Evolutionary conservation across 1,140 invertebrate genomes (phyloP).

Genomic region (Drosophila elegans): DNA sequence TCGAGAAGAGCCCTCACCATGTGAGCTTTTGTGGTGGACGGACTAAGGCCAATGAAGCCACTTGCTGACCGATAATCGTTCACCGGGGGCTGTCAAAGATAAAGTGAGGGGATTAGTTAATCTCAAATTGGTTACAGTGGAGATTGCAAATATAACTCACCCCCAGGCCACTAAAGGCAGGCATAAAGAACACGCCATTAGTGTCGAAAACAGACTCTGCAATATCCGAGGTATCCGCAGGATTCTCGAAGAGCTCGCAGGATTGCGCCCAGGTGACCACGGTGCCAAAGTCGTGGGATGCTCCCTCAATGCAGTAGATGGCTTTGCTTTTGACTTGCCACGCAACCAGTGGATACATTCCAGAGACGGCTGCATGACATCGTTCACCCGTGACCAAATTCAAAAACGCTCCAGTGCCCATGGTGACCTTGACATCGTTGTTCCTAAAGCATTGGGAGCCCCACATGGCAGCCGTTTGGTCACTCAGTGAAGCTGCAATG

Average conservation of each 20-base stretch:
- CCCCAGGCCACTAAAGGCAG: constrained; percentile 95
- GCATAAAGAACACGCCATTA: constrained; percentile 95
- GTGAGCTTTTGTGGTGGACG: constrained; percentile 91
- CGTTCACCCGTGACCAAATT: constrained; percentile 93
- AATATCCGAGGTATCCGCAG: constrained; percentile 89
- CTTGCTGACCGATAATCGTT: constrained; percentile 93
- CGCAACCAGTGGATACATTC: constrained; percentile 95
- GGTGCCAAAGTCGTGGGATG: constrained; percentile 94
- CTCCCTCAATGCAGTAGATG: constrained; percentile 93
- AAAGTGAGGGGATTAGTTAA: constrained; percentile 15
- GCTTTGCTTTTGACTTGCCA: constrained; percentile 89
- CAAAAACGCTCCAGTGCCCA: constrained; percentile 97
- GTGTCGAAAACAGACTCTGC: constrained; percentile 90
- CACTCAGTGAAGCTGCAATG: constrained; percentile 87
- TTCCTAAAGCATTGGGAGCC: constrained; percentile 93
- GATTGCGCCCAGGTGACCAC: constrained; percentile 94
- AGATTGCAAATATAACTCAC: constrained; percentile 85
- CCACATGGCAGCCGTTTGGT: constrained; percentile 95
- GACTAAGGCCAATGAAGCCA: constrained; percentile 94
- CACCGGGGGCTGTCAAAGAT: constrained; percentile 90
- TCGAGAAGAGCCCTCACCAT: constrained; percentile 94
- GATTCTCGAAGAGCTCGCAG: constrained; percentile 90
- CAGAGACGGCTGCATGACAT: constrained; percentile 91
- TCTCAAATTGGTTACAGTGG: not conserved
- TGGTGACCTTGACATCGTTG: constrained; percentile 95